These are phyloP conservation scores for Trachelipus rathkii DNA, from an alignment of 1,140 invertebrate species.

Conservation along the genomic window DNA sequence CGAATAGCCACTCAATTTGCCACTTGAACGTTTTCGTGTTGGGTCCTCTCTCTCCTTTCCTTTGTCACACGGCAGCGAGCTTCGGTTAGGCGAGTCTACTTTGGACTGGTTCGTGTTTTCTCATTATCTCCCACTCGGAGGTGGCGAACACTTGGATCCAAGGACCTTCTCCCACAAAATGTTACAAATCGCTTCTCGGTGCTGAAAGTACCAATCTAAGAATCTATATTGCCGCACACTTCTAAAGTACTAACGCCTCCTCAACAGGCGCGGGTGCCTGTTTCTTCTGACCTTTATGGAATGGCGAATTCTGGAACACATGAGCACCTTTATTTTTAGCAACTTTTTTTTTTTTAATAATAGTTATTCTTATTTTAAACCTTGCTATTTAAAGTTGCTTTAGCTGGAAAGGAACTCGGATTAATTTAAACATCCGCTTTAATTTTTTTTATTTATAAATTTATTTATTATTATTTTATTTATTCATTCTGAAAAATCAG, in stretches of 20 bases:
- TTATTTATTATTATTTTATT: too few relatives aligned
- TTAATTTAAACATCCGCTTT: too few relatives aligned
- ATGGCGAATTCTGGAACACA: slow-evolving; percentile 83
- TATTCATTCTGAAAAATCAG: too few relatives aligned
- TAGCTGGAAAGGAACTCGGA: too few relatives aligned
- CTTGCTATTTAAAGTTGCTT: too few relatives aligned
- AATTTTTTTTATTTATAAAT: too few relatives aligned
- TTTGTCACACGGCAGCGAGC: slow-evolving; percentile 90
- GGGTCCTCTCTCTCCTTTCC: slow-evolving; percentile 70
- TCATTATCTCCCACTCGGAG: slow-evolving; percentile 86
- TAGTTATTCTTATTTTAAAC: too few relatives aligned
- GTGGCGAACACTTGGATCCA: slow-evolving; percentile 95
- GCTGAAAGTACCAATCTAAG: slow-evolving; percentile 66
- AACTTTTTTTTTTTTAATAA: too few relatives aligned
- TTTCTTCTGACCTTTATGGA: slow-evolving; percentile 86
- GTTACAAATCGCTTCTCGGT: slow-evolving; percentile 64
- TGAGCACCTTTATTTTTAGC: too few relatives aligned
- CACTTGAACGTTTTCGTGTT: slow-evolving; percentile 86
- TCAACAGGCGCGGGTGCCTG: slow-evolving; percentile 89
- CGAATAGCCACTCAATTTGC: slow-evolving; percentile 75
- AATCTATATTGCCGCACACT: slow-evolving; percentile 79
- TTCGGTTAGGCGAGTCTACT: slow-evolving; percentile 82
- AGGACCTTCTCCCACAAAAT: slow-evolving; percentile 92
- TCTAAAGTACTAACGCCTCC: slow-evolving; percentile 89
- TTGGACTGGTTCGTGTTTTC: slow-evolving; percentile 84